Percentiles rank a stretch among this genome's conserved stretches.
These are phyloP conservation scores for Vireo griseus DNA, from an alignment of 2,797 vertebrate species.

Conservation along the genomic window DNA sequence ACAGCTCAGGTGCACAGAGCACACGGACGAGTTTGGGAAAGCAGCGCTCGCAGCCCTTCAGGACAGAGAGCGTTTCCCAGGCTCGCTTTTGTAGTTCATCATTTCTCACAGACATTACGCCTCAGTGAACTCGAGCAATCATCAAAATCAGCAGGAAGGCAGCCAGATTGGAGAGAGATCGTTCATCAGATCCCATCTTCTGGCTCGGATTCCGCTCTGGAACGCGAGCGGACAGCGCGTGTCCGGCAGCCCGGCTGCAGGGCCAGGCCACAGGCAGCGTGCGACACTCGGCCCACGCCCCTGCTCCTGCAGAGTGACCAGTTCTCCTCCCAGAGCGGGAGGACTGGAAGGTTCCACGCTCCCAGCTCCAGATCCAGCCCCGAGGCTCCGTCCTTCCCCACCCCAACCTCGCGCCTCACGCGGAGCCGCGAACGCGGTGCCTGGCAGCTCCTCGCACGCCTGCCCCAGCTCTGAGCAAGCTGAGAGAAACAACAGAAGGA, in stretches of 20 bases:
- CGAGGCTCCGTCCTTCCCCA: accelerated
- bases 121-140: neutral
- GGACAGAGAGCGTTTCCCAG: accelerated
- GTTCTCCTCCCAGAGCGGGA: accelerated
- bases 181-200: accelerated
- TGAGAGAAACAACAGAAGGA: slow-evolving; percentile 37
- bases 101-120: neutral
- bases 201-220: neutral
- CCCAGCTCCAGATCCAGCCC: neutral
- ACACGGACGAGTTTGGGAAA: accelerated
- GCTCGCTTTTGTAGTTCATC: neutral
- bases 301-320: neutral
- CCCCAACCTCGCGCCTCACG: neutral
- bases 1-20: neutral
- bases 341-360: neutral
- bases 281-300: neutral
- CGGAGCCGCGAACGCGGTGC: neutral
- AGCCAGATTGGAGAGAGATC: neutral
- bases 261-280: neutral
- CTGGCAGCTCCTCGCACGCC: neutral
- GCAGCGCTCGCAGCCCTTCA: neutral
- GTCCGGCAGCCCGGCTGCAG: neutral
- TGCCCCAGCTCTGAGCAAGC: neutral
- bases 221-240: neutral
- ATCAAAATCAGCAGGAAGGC: neutral